Percentiles rank a stretch among this genome's conserved stretches.
phyloP scores from a whole-genome alignment of 2,113 vertebrate genomes.

The Platanista minor region DNA sequence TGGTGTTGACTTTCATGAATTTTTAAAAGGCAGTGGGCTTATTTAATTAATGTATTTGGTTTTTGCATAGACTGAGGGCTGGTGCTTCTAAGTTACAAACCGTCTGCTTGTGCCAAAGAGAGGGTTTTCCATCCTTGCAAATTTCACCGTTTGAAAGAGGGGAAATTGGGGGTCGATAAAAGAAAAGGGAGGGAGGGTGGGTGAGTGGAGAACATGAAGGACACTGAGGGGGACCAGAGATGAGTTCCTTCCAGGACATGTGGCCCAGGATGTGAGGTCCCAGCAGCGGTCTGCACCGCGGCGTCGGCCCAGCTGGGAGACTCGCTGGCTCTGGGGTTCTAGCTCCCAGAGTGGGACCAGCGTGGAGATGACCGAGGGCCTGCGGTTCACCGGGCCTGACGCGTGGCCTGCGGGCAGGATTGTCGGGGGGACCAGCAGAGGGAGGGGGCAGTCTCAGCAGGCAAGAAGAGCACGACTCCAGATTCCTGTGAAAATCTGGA shows the following conservation, averaged over 20 bases:
- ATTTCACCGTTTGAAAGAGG: background rate
- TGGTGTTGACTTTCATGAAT: background rate
- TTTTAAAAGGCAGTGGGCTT: background rate
- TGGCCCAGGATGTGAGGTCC: background rate
- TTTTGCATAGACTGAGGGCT: background rate
- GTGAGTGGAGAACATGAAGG: background rate
- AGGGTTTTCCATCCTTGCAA: constrained; percentile 16
- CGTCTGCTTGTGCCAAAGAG: background rate
- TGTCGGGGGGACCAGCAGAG: background rate
- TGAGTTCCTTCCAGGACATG: background rate
- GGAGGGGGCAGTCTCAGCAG: background rate
- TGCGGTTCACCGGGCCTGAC: background rate
- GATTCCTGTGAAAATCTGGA: too few species aligned
- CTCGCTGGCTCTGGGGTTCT: background rate
- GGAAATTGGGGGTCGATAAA: background rate
- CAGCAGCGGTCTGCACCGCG: background rate
- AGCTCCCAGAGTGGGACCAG: rapidly evolving
- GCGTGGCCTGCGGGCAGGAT: rapidly evolving
- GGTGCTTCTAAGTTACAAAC: background rate
- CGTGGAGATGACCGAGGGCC: background rate
- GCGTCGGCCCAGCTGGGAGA: rapidly evolving
- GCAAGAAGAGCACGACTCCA: too few species aligned
- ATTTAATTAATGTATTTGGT: background rate
- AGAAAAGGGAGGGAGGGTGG: background rate
- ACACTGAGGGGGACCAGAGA: background rate